A percentile compares a stretch with the other conserved stretches of the same genome.
Evolutionary conservation across 2,797 vertebrate genomes (phyloP).

Genomic region (Lepus oiostolus): DNA sequence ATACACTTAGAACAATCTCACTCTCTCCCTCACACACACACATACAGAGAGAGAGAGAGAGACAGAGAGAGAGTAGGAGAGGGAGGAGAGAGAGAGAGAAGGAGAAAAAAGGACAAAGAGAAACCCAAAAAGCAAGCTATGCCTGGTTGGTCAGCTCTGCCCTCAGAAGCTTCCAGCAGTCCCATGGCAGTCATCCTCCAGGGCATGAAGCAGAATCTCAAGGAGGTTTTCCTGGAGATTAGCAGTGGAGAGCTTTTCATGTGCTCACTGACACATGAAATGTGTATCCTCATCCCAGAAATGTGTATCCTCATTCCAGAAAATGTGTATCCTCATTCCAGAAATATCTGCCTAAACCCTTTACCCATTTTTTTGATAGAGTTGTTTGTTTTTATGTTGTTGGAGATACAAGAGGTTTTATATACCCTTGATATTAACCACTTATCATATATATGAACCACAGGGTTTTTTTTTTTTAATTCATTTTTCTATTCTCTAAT

Average conservation of each 20-base stretch:
- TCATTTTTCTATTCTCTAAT: slow-evolving; percentile 28
- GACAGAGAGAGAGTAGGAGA: neutral
- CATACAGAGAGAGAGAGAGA: neutral
- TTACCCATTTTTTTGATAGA: neutral
- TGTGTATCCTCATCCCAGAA: neutral
- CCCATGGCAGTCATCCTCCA: neutral
- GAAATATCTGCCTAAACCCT: neutral
- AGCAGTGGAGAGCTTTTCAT: neutral
- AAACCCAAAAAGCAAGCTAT: neutral
- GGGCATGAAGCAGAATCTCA: neutral
- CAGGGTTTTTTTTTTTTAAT: neutral
- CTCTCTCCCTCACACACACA: too few relatives aligned
- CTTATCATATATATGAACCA: neutral
- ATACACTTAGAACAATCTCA: neutral
- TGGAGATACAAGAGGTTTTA: neutral
- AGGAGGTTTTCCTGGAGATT: neutral
- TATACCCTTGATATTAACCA: neutral
- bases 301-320: neutral
- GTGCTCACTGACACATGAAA: neutral
- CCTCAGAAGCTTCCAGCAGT: neutral
- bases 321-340: neutral
- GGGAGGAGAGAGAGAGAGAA: neutral
- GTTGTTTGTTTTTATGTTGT: neutral
- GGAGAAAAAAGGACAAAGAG: neutral
- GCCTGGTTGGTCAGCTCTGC: neutral